phyloP scores from a whole-genome alignment of 2,797 vertebrate genomes.

The Clarias fuscus region DNA sequence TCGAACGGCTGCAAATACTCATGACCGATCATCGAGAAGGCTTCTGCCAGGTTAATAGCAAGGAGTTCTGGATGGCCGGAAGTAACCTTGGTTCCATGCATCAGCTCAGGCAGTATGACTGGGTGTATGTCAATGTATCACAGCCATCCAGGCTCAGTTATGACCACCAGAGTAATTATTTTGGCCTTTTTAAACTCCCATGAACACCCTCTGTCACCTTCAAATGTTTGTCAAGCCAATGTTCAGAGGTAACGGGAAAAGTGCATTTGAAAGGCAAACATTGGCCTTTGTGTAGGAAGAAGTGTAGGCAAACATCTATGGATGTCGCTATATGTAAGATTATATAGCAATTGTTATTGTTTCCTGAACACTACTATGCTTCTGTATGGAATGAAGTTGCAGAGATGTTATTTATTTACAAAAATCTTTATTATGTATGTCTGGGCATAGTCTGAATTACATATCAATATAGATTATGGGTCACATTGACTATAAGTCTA shows the following conservation, averaged over 20 bases:
- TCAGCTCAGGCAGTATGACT: conserved; percentile 75
- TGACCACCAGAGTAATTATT: conserved; percentile 83
- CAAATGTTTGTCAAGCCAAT: not conserved
- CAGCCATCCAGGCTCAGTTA: conserved; percentile 72
- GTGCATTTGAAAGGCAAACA: not conserved
- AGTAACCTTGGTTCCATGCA: conserved; percentile 85
- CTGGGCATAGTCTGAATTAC: conserved; percentile 47
- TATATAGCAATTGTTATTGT: not conserved
- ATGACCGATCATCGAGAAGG: conserved; percentile 79
- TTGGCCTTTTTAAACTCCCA: conserved; percentile 89
- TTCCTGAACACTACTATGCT: conserved; percentile 48
- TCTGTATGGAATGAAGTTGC: conserved; percentile 17
- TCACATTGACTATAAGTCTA: conserved; percentile 43
- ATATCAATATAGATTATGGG: conserved; percentile 36
- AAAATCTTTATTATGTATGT: not conserved
- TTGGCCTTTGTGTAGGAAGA: not conserved
- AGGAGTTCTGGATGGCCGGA: conserved; percentile 75
- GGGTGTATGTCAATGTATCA: conserved; percentile 84
- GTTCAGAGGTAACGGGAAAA: not conserved
- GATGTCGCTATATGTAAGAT: not conserved
- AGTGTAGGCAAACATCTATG: not conserved
- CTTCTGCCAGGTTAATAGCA: conserved; percentile 65
- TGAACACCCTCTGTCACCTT: conserved; percentile 7
- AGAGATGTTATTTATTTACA: conserved; percentile 46
- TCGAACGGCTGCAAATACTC: conserved; percentile 59